A percentile compares a stretch with the other conserved stretches of the same genome.
These are phyloP conservation scores for Lasioglossum malachurum DNA, from an alignment of 2,888 invertebrate species.

Conservation along the genomic window DNA sequence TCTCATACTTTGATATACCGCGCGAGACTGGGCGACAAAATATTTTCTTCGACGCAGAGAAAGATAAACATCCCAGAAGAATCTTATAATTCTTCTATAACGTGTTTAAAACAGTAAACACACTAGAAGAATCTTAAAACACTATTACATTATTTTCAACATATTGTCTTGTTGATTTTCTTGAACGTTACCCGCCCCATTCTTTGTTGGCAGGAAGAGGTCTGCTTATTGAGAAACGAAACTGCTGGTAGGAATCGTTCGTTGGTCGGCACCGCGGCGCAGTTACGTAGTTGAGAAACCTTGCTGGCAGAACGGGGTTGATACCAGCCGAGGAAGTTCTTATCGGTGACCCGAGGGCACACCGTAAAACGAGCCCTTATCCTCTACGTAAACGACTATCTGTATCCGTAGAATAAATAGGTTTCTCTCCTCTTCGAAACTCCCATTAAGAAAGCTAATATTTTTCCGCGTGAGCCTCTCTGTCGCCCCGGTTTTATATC, in stretches of 20 bases:
- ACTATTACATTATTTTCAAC: no score
- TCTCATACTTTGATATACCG: not conserved
- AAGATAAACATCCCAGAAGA: no score
- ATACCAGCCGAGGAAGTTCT: constrained; percentile 59
- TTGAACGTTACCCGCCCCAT: not conserved
- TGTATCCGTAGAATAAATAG: constrained; percentile 68
- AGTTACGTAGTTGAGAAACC: constrained; percentile 14
- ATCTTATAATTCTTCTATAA: no score
- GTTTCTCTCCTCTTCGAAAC: constrained; percentile 58
- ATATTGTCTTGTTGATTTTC: not conserved
- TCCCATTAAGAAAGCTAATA: constrained; percentile 60
- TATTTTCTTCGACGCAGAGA: no score
- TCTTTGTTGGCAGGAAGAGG: not conserved
- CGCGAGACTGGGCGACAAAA: not conserved
- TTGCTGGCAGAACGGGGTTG: constrained; percentile 19
- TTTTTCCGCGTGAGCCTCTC: constrained; percentile 48
- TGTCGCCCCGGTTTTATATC: constrained; percentile 27
- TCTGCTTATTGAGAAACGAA: not conserved
- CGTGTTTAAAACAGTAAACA: no score
- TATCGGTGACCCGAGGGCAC: constrained; percentile 65
- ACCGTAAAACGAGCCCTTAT: constrained; percentile 65
- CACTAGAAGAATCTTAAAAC: no score
- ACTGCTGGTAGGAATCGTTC: not conserved
- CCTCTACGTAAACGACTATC: constrained; percentile 60
- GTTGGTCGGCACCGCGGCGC: not conserved